Percentiles rank a stretch among this genome's conserved stretches.
These are phyloP conservation scores for Neocloeon triangulifer DNA, from an alignment of 1,140 invertebrate species.

Conservation along the genomic window DNA sequence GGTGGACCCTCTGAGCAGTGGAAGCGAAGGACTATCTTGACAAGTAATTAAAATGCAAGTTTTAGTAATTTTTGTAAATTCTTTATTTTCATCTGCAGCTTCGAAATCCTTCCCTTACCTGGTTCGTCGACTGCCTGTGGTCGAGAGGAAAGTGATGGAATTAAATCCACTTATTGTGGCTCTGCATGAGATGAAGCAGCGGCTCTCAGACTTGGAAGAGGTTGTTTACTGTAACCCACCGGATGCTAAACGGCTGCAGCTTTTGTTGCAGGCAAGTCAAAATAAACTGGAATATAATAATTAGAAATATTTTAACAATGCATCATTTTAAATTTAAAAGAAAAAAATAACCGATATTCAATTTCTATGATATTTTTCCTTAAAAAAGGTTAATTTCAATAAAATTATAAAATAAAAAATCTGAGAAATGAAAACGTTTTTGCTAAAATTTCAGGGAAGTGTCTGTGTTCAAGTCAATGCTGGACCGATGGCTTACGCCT, in stretches of 20 bases:
- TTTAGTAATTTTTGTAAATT: constrained; percentile 3
- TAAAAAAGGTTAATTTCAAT: too few relatives aligned
- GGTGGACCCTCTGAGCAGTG: constrained; percentile 70
- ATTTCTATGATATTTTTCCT: not conserved
- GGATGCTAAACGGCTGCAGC: constrained; percentile 73
- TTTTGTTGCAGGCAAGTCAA: constrained; percentile 71
- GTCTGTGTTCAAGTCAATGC: constrained; percentile 87
- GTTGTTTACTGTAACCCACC: constrained; percentile 54
- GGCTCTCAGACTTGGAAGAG: constrained; percentile 63
- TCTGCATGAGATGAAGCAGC: constrained; percentile 72
- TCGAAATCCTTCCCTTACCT: constrained; percentile 77
- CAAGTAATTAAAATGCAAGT: constrained; percentile 25
- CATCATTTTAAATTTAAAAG: not conserved
- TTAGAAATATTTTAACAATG: constrained; percentile 1
- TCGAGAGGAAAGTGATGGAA: constrained; percentile 47
- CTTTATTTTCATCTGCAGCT: constrained; percentile 26
- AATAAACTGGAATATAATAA: too few relatives aligned
- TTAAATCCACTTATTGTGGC: constrained; percentile 83
- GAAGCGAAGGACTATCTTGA: constrained; percentile 66
- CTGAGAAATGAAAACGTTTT: too few relatives aligned
- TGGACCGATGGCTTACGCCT: constrained; percentile 81
- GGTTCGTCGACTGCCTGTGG: constrained; percentile 62
- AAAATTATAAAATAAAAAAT: too few relatives aligned
- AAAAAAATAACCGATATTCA: not conserved
- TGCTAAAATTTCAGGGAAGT: too few relatives aligned